phyloP scores from a whole-genome alignment of 23 tunicate genomes.

The Ascidia mentula region DNA sequence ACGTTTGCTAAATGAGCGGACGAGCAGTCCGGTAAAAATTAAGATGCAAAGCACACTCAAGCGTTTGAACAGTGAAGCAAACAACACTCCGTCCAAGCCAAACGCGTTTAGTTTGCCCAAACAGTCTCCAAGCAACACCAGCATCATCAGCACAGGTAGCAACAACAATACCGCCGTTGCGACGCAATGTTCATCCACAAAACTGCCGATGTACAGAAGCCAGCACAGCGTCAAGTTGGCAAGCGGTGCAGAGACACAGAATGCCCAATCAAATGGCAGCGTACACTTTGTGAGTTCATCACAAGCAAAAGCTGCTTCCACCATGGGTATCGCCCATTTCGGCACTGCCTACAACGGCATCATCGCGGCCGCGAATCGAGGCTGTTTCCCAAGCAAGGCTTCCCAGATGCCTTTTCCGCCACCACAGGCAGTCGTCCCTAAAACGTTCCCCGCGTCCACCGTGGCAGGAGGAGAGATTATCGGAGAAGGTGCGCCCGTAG shows the following conservation, averaged over 20 bases:
- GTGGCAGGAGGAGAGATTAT: slow-evolving; percentile 67
- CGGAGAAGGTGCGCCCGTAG: slow-evolving; percentile 27
- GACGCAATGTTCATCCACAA: slow-evolving; percentile 2
- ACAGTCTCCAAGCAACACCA: slow-evolving; percentile 34
- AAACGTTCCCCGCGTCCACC: slow-evolving; percentile 73
- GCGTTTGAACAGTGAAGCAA: slow-evolving; percentile 60
- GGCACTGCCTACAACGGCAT: slow-evolving; percentile 53
- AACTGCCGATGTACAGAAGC: slow-evolving; percentile 1
- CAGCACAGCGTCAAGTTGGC: slow-evolving; percentile 25
- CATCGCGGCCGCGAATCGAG: slow-evolving; percentile 80
- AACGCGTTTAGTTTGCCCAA: slow-evolving; percentile 77
- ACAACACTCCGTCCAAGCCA: slow-evolving; percentile 58
- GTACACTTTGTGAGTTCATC: slow-evolving; percentile 82
- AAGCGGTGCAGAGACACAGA: slow-evolving; percentile 2
- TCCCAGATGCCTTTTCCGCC: slow-evolving; percentile 37
- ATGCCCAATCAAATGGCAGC: slow-evolving; percentile 15
- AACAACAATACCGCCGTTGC: slow-evolving; percentile 8
- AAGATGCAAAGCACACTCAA: slow-evolving; percentile 79
- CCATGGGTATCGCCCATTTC: slow-evolving; percentile 78
- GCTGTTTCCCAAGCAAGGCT: slow-evolving; percentile 42
- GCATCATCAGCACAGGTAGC: slow-evolving; percentile 8
- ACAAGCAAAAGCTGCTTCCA: slow-evolving; percentile 84
- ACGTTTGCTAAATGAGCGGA: slow-evolving; percentile 21
- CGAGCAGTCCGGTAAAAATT: slow-evolving; percentile 65
- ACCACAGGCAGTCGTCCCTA: slow-evolving; percentile 73